Conservation (phyloP, 1,140 invertebrate genomes). For the Brachionus calyciflorus region DNA sequence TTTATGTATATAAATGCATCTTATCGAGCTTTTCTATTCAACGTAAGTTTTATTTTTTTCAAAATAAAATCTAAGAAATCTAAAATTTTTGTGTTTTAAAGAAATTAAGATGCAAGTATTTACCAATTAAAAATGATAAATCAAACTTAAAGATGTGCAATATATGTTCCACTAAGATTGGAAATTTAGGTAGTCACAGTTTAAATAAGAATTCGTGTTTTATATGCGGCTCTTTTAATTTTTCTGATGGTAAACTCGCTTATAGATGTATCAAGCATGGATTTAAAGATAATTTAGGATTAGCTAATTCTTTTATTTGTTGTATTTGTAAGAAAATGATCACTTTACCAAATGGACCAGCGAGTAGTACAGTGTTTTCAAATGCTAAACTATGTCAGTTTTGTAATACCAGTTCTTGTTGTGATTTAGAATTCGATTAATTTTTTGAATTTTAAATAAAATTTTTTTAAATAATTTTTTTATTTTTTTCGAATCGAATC, state of each 20-base stretch:
- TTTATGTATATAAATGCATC: not conserved
- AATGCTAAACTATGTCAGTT: not conserved
- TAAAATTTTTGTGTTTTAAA: not conserved
- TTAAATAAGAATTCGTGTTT: slow-evolving; percentile 15
- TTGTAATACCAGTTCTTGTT: not conserved
- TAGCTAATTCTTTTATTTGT: not conserved
- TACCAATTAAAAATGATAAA: not conserved
- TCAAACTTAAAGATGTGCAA: not conserved
- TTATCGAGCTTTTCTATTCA: not conserved
- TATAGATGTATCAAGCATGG: slow-evolving; percentile 3
- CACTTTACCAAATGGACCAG: not conserved
- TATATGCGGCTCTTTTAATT: slow-evolving; percentile 2
- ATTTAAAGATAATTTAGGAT: not conserved
- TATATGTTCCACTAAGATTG: not conserved
- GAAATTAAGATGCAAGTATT: not conserved
- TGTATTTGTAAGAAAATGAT: slow-evolving; percentile 26
- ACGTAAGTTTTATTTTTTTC: not conserved
- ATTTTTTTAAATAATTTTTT: too few species aligned
- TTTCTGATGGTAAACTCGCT: not conserved
- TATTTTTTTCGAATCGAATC: too few species aligned
- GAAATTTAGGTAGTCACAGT: not conserved
- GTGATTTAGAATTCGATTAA: too few species aligned
- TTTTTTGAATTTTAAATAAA: too few species aligned
- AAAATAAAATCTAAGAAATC: not conserved
- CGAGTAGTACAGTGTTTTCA: not conserved